Percentiles rank a stretch among this genome's conserved stretches.
Conservation (phyloP, 2,797 vertebrate species). For the Buphagus erythrorhynchus region DNA sequence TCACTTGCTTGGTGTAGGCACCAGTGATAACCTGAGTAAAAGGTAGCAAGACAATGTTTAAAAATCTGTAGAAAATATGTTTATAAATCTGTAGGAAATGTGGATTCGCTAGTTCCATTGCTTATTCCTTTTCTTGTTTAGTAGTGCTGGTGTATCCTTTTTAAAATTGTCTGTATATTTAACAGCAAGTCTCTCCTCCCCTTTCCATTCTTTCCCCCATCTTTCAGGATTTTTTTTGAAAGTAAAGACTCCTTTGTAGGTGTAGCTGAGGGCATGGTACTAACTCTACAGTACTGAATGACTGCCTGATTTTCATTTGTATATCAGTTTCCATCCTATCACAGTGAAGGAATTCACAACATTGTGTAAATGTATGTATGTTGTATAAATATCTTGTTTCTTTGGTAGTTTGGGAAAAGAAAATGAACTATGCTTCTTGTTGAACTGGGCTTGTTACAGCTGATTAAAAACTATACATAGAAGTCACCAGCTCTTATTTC, state of each 20-base stretch:
- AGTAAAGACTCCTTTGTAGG: neutral
- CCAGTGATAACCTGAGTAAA: neutral
- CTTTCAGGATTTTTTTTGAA: neutral
- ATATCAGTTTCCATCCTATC: neutral
- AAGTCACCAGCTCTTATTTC: neutral
- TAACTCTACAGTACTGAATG: neutral
- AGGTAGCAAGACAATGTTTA: neutral
- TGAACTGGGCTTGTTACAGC: neutral
- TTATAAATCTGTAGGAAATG: neutral
- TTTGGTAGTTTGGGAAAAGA: neutral
- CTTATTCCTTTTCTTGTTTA: neutral
- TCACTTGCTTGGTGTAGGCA: neutral
- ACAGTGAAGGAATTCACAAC: neutral
- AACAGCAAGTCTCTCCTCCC: neutral
- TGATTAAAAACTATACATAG: neutral
- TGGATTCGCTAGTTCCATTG: neutral
- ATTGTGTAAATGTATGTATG: neutral
- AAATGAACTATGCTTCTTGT: neutral
- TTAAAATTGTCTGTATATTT: neutral
- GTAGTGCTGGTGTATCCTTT: accelerated
- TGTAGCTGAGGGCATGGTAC: neutral
- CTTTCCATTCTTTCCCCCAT: accelerated
- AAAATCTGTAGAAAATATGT: neutral
- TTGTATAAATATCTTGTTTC: neutral
- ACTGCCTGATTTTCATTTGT: neutral